Percentiles rank a stretch among this genome's conserved stretches.
Conservation (phyloP, 2,888 invertebrate species). For the Microchrysa polita region DNA sequence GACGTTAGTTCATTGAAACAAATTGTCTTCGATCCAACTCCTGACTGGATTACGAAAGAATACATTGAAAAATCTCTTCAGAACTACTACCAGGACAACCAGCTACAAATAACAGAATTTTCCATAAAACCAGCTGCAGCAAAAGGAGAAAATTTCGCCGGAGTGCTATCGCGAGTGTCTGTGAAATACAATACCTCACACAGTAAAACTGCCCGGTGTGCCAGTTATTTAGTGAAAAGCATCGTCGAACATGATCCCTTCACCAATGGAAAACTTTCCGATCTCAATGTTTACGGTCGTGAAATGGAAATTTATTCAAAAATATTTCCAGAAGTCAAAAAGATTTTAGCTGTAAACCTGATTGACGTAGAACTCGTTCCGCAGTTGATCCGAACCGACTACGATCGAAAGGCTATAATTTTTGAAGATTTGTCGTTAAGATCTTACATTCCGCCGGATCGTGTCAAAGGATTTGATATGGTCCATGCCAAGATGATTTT, state of each 20-base stretch:
- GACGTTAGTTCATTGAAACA: no score
- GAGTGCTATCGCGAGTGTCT: conserved; percentile 54
- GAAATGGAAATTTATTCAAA: conserved; percentile 55
- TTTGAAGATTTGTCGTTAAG: conserved; percentile 57
- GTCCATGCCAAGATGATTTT: conserved; percentile 60
- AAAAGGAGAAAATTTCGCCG: conserved; percentile 58
- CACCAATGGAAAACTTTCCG: conserved; percentile 55
- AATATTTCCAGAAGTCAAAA: conserved; percentile 55
- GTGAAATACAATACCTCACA: conserved; percentile 47
- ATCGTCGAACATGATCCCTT: conserved; percentile 52
- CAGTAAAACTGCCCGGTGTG: conserved; percentile 9
- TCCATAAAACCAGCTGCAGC: conserved; percentile 53
- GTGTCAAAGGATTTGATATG: conserved; percentile 59
- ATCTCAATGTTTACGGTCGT: conserved; percentile 53
- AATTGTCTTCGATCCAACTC: not conserved
- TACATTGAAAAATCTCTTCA: conserved; percentile 54
- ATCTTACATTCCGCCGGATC: conserved; percentile 53
- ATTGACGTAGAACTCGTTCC: conserved; percentile 55
- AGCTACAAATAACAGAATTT: not conserved
- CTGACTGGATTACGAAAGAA: conserved; percentile 52
- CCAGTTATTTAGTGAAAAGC: conserved; percentile 53
- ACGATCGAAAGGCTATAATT: conserved; percentile 54
- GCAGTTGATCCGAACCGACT: conserved; percentile 55
- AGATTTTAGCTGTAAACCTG: conserved; percentile 51
- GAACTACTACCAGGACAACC: conserved; percentile 48